A percentile compares a stretch with the other conserved stretches of the same genome.
Conservation (phyloP, 2,888 invertebrate species). For the Oasisia sp. region DNA sequence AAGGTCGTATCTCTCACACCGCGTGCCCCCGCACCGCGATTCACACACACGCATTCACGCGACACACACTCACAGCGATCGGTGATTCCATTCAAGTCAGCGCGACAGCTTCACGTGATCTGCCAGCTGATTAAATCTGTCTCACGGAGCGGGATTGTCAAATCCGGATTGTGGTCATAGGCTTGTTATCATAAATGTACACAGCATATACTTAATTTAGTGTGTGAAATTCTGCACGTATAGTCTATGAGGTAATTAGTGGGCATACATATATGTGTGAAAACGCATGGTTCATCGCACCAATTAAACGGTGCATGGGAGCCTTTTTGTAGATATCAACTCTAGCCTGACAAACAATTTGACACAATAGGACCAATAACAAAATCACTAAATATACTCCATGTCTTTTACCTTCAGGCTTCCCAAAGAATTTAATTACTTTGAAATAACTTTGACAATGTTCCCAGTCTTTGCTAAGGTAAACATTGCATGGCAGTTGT, state of each 20-base stretch:
- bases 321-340: neutral
- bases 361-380: neutral
- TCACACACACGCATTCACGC: neutral
- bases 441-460: too few relatives aligned
- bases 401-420: too few relatives aligned
- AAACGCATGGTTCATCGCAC: neutral
- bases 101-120: neutral
- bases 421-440: too few relatives aligned
- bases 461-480: too few relatives aligned
- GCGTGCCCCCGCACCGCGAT: neutral
- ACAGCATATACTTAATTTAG: neutral
- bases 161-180: neutral
- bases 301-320: neutral
- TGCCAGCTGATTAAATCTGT: neutral
- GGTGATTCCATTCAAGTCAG: neutral
- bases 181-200: neutral
- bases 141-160: neutral
- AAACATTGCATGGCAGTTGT: too few relatives aligned
- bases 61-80: neutral
- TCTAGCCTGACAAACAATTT: neutral
- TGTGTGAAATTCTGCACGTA: neutral
- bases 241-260: neutral
- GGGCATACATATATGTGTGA: neutral
- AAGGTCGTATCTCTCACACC: neutral
- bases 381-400: neutral